Percentiles rank a stretch among this genome's conserved stretches.
These are phyloP conservation scores for Myoxocephalus aenaeus DNA, from an alignment of 2,797 vertebrate species.

Conservation along the genomic window DNA sequence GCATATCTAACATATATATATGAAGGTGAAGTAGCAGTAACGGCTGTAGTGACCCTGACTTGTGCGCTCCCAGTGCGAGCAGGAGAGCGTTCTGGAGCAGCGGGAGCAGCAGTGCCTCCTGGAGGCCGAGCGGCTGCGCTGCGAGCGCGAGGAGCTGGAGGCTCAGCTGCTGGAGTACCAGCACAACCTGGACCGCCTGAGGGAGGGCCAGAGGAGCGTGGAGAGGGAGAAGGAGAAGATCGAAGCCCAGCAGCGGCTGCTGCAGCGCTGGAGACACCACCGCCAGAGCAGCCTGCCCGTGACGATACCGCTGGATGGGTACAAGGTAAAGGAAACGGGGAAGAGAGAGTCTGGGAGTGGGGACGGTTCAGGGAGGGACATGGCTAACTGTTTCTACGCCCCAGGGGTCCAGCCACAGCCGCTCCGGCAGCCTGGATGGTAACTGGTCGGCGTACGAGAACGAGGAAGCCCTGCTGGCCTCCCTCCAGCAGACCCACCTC, in stretches of 20 bases:
- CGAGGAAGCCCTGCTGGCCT: conserved; percentile 81
- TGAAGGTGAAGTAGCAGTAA: not conserved
- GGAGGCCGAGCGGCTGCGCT: conserved; percentile 84
- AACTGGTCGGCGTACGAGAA: conserved; percentile 83
- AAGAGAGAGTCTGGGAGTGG: not conserved
- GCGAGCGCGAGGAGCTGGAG: conserved; percentile 78
- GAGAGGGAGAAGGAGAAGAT: conserved; percentile 79
- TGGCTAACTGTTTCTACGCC: conserved; percentile 4
- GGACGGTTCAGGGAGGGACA: conserved; percentile 15
- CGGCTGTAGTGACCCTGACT: not conserved
- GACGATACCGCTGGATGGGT: conserved; percentile 72
- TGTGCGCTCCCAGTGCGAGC: conserved; percentile 58
- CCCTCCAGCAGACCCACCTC: conserved; percentile 73
- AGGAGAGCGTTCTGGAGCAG: conserved; percentile 81
- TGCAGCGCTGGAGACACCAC: conserved; percentile 83
- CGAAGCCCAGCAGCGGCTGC: conserved; percentile 76
- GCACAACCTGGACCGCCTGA: conserved; percentile 80
- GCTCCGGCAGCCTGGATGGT: conserved; percentile 82
- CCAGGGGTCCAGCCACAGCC: conserved; percentile 83
- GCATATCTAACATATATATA: not conserved
- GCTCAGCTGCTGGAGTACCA: conserved; percentile 89
- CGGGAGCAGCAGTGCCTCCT: conserved; percentile 80
- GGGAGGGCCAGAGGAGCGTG: conserved; percentile 78
- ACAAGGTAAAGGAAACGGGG: conserved; percentile 78
- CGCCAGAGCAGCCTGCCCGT: conserved; percentile 86